A percentile compares a stretch with the other conserved stretches of the same genome.
Evolutionary conservation across 2,888 invertebrate genomes (phyloP).

Genomic region (Blastobasis adustella): DNA sequence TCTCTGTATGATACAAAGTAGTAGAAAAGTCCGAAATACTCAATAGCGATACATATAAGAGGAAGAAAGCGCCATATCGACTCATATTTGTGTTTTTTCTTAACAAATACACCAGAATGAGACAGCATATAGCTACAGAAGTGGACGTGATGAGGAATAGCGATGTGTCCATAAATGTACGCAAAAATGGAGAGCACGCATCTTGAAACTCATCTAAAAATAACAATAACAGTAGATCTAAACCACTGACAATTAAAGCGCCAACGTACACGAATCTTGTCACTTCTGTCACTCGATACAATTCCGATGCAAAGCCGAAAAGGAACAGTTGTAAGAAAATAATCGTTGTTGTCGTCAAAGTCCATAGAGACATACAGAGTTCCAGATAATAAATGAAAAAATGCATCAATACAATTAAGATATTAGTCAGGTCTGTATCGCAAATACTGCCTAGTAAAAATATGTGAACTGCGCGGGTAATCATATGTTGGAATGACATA

Average conservation of each 20-base stretch:
- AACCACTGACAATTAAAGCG: constrained; percentile 12
- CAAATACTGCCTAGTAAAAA: neutral
- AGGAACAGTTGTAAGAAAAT: constrained; percentile 23
- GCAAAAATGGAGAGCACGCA: neutral
- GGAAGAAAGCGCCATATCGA: constrained; percentile 14
- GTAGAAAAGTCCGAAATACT: constrained; percentile 4
- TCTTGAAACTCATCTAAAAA: too few relatives aligned
- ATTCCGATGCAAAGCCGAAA: constrained; percentile 15
- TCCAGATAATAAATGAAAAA: neutral
- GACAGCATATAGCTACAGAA: constrained; percentile 11
- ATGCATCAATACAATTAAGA: neutral
- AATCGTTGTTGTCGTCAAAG: constrained; percentile 16
- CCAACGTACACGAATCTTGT: constrained; percentile 13
- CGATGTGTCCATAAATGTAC: constrained; percentile 16
- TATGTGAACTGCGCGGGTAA: neutral
- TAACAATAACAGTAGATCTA: constrained; percentile 10
- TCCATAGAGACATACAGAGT: constrained; percentile 13
- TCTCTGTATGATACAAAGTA: neutral
- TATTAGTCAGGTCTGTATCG: too few relatives aligned
- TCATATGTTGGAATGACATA: neutral
- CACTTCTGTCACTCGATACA: constrained; percentile 18
- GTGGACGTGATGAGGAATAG: constrained; percentile 20
- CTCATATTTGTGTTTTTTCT: constrained; percentile 10
- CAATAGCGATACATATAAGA: constrained; percentile 15
- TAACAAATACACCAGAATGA: constrained; percentile 11